A percentile compares a stretch with the other conserved stretches of the same genome.
These are phyloP conservation scores for Brachyrhaphis roseni DNA, from an alignment of 2,797 vertebrate species.

Conservation along the genomic window DNA sequence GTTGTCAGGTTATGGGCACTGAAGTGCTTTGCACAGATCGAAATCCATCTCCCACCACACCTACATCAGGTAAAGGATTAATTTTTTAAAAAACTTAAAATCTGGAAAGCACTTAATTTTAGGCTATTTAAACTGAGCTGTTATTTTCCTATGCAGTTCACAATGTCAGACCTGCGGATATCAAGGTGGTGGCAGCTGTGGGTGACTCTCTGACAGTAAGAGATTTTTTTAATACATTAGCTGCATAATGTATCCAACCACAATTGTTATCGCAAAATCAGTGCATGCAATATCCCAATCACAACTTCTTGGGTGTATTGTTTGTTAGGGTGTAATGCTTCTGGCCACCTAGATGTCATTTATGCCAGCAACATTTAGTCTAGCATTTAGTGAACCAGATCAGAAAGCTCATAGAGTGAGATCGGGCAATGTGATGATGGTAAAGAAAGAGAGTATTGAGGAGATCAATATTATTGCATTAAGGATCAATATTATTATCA, in stretches of 20 bases:
- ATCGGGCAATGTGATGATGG: background rate
- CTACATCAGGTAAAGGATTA: constrained; percentile 72
- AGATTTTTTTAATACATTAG: background rate
- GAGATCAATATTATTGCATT: background rate
- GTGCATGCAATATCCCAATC: background rate
- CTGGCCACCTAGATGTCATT: background rate
- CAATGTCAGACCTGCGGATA: constrained; percentile 87
- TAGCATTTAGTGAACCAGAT: background rate
- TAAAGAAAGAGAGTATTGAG: background rate
- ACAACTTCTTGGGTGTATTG: background rate
- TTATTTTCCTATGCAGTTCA: constrained; percentile 82
- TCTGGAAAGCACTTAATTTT: background rate
- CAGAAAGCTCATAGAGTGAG: background rate
- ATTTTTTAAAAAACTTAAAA: background rate
- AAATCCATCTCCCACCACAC: constrained; percentile 66
- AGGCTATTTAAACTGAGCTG: background rate
- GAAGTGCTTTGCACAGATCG: constrained; percentile 71
- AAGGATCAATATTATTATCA: background rate
- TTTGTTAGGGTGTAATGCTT: background rate
- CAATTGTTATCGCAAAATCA: background rate
- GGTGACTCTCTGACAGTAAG: constrained; percentile 96
- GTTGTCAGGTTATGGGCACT: constrained; percentile 72
- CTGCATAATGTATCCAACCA: background rate
- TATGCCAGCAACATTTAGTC: background rate
- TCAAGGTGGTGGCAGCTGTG: constrained; percentile 89